Percentiles rank a stretch among this genome's conserved stretches.
phyloP scores from a whole-genome alignment of 2,888 invertebrate genomes.

The Chrysolina americana region DNA sequence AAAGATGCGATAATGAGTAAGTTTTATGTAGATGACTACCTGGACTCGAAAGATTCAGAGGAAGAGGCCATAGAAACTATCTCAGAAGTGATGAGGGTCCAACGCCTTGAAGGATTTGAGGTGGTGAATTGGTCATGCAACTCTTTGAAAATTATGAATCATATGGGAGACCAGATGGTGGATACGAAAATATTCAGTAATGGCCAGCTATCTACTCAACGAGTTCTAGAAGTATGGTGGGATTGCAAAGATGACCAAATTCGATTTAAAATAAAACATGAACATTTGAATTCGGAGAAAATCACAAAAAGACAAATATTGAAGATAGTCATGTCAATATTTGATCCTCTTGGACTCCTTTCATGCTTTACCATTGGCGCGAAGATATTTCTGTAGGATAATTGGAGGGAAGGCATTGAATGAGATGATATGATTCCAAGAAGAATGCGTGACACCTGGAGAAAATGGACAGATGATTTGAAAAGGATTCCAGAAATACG shows the following conservation, averaged over 20 bases:
- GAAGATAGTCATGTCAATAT: not conserved
- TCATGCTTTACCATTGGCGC: slow-evolving; percentile 3
- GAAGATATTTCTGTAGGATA: not conserved
- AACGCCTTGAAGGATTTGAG: not conserved
- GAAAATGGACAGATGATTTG: not conserved
- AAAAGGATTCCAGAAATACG: not conserved
- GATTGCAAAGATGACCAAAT: slow-evolving; percentile 1
- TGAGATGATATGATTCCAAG: slow-evolving; percentile 18
- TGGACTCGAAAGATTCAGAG: not conserved
- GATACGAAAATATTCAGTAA: not conserved
- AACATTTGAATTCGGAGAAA: not conserved
- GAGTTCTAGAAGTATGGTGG: slow-evolving; percentile 18
- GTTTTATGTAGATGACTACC: not conserved
- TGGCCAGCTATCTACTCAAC: not conserved
- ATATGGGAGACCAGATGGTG: not conserved
- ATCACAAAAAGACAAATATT: not conserved
- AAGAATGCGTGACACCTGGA: not conserved
- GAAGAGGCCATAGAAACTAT: not conserved
- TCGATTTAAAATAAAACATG: slow-evolving; percentile 4
- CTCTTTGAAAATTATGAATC: not conserved
- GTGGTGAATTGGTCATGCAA: not conserved
- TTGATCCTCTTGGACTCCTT: not conserved
- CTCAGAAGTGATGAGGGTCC: not conserved
- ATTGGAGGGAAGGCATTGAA: slow-evolving; percentile 13
- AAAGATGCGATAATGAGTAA: not conserved